Base-by-base conservation (phyloP, 2,888 invertebrate genomes). In the Anaspis maculata region DNA sequence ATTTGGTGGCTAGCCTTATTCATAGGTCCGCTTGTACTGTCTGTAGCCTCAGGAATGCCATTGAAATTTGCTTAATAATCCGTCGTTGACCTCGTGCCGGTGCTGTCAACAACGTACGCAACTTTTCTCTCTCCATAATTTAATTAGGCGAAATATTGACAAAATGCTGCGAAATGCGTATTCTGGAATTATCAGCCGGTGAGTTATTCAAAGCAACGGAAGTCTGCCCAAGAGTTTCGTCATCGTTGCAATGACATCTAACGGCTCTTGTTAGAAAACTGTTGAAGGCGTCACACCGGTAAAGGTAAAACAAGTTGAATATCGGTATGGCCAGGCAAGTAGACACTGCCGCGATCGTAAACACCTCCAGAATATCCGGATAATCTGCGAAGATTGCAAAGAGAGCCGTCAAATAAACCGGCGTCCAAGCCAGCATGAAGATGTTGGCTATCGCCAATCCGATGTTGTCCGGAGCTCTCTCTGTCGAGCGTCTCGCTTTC, bases 201-300 rank as follows among this genome's bases (percentile, higher is more conserved):
- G 4, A 5, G 12, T 26, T 29, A 13, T 16, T 30, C 7, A 25
- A 34, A 13, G 6, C 12, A n/a, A 34, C 34, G 10, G 28, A 16
- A 10, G 12, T 10, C 10, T 25, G 12, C 10, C 25, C 30, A 11
- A 30, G 22, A 13, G n/a, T 16, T 19, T 19, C 19, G 15, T 41
- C 38, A 6, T 32, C 25, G 7, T 28, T 34, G 15, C 39, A 36
- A 23, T 24, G 23, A 26, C 40, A 45, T 9, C 13, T 32, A 23
- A 45, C 33, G 3, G 38, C 23, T 24, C 35, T 29, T 13, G 16
- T 31, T 9, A 42, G 13, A 16, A 37, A 40, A 7, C 27, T 27
- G 10, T 38, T 34, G 21, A 31, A 45, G 13, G 34, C 32, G 11
- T 45, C 42, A 14, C 16, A 34, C 10, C 12, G 16, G 14, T 15